These are phyloP conservation scores for Hycleus cichorii DNA, from an alignment of 1,140 invertebrate species.

Conservation along the genomic window DNA sequence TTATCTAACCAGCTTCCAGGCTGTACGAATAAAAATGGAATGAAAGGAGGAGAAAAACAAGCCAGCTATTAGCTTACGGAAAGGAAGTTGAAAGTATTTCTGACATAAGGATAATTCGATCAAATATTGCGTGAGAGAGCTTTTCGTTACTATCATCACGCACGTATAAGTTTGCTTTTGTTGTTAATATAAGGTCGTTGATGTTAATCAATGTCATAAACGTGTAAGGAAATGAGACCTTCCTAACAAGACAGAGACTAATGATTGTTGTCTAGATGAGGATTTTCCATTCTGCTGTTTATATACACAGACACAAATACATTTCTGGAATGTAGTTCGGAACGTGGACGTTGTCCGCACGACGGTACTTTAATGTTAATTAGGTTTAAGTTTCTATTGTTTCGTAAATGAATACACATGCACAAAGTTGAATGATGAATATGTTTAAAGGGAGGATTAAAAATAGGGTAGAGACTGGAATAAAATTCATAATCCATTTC, in stretches of 20 bases:
- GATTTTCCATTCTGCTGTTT: no score
- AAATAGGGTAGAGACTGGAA: not conserved
- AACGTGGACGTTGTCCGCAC: constrained; percentile 3
- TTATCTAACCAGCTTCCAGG: not conserved
- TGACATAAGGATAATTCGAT: not conserved
- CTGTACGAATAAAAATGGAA: not conserved
- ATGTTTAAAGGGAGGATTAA: constrained; percentile 2
- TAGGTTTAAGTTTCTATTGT: constrained; percentile 20
- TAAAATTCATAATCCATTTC: no score
- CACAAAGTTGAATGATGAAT: constrained; percentile 1
- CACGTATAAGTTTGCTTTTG: constrained; percentile 15
- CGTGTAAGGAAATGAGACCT: constrained; percentile 29
- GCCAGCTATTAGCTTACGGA: not conserved
- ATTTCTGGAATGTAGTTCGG: not conserved
- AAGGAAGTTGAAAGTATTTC: not conserved
- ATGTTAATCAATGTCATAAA: constrained; percentile 35
- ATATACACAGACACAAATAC: no score
- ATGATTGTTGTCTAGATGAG: constrained; percentile 16
- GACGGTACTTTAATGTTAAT: constrained; percentile 18
- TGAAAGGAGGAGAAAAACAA: not conserved
- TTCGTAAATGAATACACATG: no score
- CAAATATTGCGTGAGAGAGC: not conserved
- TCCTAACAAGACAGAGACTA: constrained; percentile 30
- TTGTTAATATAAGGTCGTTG: constrained; percentile 1
- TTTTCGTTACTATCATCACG: constrained; percentile 1